phyloP scores from a whole-genome alignment of 2,888 invertebrate genomes.

The Asteroscopus sphinx region DNA sequence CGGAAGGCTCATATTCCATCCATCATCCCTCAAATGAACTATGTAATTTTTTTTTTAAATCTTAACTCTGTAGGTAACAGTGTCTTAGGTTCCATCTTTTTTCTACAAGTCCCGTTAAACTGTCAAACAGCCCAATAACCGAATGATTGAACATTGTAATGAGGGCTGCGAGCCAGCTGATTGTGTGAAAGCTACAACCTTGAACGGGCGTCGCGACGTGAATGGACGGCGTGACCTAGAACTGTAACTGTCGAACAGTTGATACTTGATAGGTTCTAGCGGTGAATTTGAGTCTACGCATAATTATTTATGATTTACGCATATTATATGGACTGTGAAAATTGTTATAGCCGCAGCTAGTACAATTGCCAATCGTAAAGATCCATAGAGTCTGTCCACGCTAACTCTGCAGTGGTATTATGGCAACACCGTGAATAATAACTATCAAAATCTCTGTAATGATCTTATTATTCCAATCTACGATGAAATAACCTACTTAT shows the following conservation, averaged over 20 bases:
- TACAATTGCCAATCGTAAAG: too few species aligned
- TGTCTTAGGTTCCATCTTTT: neutral
- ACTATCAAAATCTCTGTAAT: too few species aligned
- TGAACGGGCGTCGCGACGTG: conserved; percentile 74
- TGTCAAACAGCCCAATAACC: conserved; percentile 2
- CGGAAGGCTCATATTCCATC: too few species aligned
- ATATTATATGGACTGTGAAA: neutral
- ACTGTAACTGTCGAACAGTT: conserved; percentile 66
- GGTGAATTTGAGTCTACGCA: conserved; percentile 52
- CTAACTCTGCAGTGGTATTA: too few species aligned
- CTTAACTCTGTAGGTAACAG: too few species aligned
- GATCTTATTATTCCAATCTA: too few species aligned
- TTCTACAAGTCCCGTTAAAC: neutral
- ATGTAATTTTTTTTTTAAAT: too few species aligned
- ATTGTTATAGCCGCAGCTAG: too few species aligned
- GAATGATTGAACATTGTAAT: conserved; percentile 47
- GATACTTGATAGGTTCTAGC: conserved; percentile 61
- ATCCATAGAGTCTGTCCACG: too few species aligned
- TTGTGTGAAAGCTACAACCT: conserved; percentile 82
- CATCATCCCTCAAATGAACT: too few species aligned
- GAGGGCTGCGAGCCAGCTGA: conserved; percentile 63
- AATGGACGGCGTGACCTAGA: conserved; percentile 80
- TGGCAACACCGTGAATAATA: too few species aligned
- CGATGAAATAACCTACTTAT: too few species aligned
- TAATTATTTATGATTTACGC: conserved; percentile 30